phyloP scores from a whole-genome alignment of 2,888 invertebrate species.

The Galerucella pusilla region DNA sequence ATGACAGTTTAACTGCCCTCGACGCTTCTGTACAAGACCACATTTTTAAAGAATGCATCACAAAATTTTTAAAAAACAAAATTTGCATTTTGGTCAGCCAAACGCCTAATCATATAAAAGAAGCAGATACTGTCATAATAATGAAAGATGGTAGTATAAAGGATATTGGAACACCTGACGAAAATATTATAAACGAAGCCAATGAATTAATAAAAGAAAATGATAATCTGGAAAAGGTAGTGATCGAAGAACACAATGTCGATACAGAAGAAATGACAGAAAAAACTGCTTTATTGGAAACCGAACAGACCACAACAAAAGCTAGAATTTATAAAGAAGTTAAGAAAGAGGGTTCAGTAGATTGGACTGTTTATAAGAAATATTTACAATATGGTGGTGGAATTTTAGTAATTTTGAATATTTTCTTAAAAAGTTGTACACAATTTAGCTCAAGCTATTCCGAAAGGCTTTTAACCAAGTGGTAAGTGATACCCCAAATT shows the following conservation, averaged over 20 bases:
- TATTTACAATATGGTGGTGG: conserved; percentile 54
- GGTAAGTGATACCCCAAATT: conserved; percentile 41
- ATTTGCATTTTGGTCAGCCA: conserved; percentile 80
- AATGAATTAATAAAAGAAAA: conserved; percentile 66
- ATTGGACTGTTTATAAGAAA: conserved; percentile 50
- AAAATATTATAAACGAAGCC: conserved; percentile 77
- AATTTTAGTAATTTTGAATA: conserved; percentile 46
- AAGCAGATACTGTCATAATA: conserved; percentile 55
- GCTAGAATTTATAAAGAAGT: conserved; percentile 53
- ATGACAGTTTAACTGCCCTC: conserved; percentile 90
- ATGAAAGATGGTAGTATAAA: conserved; percentile 66
- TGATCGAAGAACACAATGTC: conserved; percentile 59
- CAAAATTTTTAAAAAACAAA: conserved; percentile 71
- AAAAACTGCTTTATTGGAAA: conserved; percentile 32
- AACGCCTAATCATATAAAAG: conserved; percentile 72
- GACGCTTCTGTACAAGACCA: conserved; percentile 87
- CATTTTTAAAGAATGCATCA: conserved; percentile 83
- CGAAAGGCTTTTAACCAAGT: conserved; percentile 52
- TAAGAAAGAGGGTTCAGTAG: conserved; percentile 53
- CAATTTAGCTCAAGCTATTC: conserved; percentile 54
- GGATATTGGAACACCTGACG: conserved; percentile 73
- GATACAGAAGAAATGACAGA: conserved; percentile 31
- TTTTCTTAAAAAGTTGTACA: conserved; percentile 50
- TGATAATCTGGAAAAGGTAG: conserved; percentile 50
- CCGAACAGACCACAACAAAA: conserved; percentile 45